Base-by-base conservation (phyloP, 1,140 invertebrate genomes). In the Ladona fulva region DNA sequence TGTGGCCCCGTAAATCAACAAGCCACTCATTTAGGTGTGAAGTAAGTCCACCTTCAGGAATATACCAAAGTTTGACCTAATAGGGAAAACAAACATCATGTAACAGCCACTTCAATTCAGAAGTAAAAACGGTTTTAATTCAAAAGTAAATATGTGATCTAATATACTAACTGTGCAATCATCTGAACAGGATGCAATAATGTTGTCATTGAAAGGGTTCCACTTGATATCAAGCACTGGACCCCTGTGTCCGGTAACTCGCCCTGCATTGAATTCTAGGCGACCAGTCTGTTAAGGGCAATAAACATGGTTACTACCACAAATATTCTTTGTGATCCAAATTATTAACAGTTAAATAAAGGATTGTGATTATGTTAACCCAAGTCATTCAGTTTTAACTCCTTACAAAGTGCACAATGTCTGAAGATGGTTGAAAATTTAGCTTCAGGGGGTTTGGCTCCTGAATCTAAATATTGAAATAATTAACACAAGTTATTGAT, bases 111-210 rank as follows among this genome's bases (percentile, higher is more conserved):
- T 29, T 22, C n/a, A 75, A 74, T 75, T 37, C 76, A 74, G 37
- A 3, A n/a, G 42, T 25, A 24, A 78, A 78, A 7, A 29, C 24
- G 42, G n/a, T n/a, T 73, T 19, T 16, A 59, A 74, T 75, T 25
- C 12, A 37, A n/a, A 74, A 79, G 44, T 74, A 11, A 44, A 74
- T 76, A 1, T 75, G 8, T 5, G 5, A 75, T 19, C 1, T 5
- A 66, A 5, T n/a, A 75, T 80, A 87, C 88, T 89, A 88, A 95
- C 92, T 78, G 93, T 94, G 84, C 92, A 94, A 85, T 98, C 97
- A 85, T 98, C 97, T 52, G 95, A 97, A 84, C 92, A 94, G 22
- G 95, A 97, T 25, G 97, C 97, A 82, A 99, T 97, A 80, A 98
- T 90, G 85, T 98, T 95, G 86, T 98, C 96, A 84, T 96, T 95